These are phyloP conservation scores for Rhabdophis nuchalis DNA, from an alignment of 2,797 vertebrate genomes.

Conservation along the genomic window DNA sequence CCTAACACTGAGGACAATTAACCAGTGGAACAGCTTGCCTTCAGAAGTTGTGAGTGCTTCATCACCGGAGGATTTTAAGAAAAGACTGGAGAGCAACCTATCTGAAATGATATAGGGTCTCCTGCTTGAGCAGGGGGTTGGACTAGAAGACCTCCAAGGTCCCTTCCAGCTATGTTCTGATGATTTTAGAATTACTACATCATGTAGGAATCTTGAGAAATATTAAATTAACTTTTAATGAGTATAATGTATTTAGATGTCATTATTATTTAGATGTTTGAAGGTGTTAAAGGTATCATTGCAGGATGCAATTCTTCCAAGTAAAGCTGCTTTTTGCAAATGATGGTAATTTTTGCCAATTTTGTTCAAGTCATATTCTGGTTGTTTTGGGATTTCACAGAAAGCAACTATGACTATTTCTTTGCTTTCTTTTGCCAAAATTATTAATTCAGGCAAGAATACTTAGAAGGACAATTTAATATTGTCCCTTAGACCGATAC, in stretches of 20 bases:
- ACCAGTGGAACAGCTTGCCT: too few species aligned
- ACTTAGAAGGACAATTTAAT: not conserved
- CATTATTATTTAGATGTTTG: too few species aligned
- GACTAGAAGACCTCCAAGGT: too few species aligned
- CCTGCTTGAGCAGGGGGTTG: too few species aligned
- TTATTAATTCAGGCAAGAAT: not conserved
- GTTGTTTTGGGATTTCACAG: not conserved
- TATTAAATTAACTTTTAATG: not conserved
- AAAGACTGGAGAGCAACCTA: too few species aligned
- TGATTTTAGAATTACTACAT: not conserved
- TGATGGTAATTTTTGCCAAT: not conserved
- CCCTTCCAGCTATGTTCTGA: too few species aligned
- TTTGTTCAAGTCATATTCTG: not conserved
- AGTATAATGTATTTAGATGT: not conserved
- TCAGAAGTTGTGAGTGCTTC: too few species aligned
- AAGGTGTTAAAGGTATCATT: not conserved
- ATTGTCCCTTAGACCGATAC: too few species aligned
- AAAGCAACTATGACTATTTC: not conserved
- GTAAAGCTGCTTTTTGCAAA: not conserved
- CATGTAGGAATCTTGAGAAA: too few species aligned
- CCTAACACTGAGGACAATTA: too few species aligned
- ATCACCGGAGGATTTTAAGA: too few species aligned
- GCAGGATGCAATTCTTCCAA: not conserved
- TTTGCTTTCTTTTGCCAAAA: not conserved
- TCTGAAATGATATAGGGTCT: too few species aligned